Evolutionary conservation across 2,113 vertebrate genomes (phyloP).

Genomic region (Collichthys lucidus): DNA sequence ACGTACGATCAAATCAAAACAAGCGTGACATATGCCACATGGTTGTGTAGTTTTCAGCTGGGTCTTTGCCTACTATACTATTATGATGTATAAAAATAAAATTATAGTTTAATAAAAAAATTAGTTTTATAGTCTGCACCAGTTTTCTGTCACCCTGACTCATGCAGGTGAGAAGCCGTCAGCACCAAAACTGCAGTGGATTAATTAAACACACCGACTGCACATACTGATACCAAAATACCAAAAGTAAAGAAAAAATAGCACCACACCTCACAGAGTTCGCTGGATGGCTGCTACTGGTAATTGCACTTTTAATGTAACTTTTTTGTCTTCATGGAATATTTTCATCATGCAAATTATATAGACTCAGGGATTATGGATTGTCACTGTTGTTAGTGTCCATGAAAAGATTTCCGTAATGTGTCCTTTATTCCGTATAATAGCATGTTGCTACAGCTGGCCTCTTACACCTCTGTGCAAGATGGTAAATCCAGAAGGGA

Average conservation of each 20-base stretch:
- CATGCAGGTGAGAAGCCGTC: not conserved
- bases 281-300: not conserved
- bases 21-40: not conserved
- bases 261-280: not conserved
- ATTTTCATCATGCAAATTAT: not conserved
- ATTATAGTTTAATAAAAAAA: not conserved
- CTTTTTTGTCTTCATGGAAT: slow-evolving; percentile 1
- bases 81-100: too few species aligned
- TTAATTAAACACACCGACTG: not conserved
- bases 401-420: slow-evolving; percentile 30
- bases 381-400: not conserved
- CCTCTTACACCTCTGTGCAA: slow-evolving; percentile 48
- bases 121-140: not conserved
- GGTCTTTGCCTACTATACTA: not conserved
- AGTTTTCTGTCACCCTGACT: not conserved
- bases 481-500: slow-evolving; percentile 60
- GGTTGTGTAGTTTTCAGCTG: not conserved
- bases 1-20: not conserved
- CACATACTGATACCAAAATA: slow-evolving; percentile 6
- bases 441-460: slow-evolving; percentile 30
- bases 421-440: slow-evolving; percentile 38
- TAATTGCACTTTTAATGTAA: not conserved
- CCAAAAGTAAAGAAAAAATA: slow-evolving; percentile 4
- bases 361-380: not conserved
- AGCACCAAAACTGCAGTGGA: not conserved